Conservation (phyloP, 30 jellyfish, hydroid and myxozoan species). For the Aurelia sp. region DNA sequence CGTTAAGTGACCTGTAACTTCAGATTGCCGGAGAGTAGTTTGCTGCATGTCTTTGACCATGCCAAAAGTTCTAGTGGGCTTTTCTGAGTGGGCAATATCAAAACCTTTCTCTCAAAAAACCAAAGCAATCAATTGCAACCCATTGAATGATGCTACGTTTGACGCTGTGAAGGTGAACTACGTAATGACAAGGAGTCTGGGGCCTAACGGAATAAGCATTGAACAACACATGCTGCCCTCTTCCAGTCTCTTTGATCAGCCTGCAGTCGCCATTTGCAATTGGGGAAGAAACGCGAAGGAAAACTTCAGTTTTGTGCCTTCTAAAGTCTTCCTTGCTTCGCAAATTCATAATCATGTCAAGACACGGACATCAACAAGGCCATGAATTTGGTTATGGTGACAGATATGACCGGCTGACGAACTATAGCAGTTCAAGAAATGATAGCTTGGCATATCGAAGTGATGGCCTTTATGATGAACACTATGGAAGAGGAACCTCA, state of each 20-base stretch:
- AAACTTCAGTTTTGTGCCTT: no score
- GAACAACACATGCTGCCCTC: slow-evolving; percentile 22
- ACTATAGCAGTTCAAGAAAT: slow-evolving; percentile 27
- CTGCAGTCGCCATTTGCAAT: not conserved
- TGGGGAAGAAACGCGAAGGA: not conserved
- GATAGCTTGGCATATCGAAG: slow-evolving; percentile 23
- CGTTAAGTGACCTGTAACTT: no score
- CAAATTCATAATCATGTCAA: slow-evolving; percentile 16
- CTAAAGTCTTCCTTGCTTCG: no score
- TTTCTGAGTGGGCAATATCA: no score
- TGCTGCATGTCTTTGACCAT: no score
- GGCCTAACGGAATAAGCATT: not conserved
- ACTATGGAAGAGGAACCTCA: slow-evolving; percentile 47
- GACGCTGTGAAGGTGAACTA: no score
- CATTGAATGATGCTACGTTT: no score
- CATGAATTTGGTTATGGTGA: slow-evolving; percentile 60
- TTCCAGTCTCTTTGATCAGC: not conserved
- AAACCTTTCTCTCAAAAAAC: no score
- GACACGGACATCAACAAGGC: slow-evolving; percentile 43
- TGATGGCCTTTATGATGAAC: slow-evolving; percentile 59
- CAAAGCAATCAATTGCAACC: no score
- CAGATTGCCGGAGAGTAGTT: no score
- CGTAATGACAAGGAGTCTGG: not conserved
- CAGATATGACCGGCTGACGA: slow-evolving; percentile 59
- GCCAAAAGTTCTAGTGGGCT: no score